phyloP scores from a whole-genome alignment of 2,888 invertebrate species.

The Monoplex corrugatus region DNA sequence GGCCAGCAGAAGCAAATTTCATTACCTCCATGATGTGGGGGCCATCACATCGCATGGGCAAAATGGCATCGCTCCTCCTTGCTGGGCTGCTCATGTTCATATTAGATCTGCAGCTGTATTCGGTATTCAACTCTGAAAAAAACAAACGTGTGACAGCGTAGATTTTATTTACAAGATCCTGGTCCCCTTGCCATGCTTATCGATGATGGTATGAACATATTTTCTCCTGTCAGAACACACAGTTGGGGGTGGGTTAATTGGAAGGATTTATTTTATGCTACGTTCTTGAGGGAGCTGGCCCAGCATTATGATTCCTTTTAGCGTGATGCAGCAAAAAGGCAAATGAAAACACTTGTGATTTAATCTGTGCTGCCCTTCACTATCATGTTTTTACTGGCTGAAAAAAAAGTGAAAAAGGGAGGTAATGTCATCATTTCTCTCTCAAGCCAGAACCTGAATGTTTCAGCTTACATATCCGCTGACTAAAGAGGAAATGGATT shows the following conservation, averaged over 20 bases:
- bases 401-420: no score
- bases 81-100: no score
- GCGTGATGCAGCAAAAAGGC: constrained; percentile 40
- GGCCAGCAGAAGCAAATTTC: constrained; percentile 18
- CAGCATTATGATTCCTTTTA: constrained; percentile 48
- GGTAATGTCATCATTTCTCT: constrained; percentile 47
- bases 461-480: no score
- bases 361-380: no score
- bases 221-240: constrained; percentile 46
- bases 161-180: constrained; percentile 53
- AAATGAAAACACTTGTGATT: constrained; percentile 46
- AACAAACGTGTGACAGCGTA: constrained; percentile 59
- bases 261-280: no score
- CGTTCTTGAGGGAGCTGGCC: no score
- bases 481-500: no score
- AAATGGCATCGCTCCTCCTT: no score
- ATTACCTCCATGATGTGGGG: constrained; percentile 35
- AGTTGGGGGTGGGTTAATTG: no score
- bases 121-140: constrained; percentile 59
- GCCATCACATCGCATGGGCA: constrained; percentile 36
- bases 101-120: constrained; percentile 51
- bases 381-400: no score
- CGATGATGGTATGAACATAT: constrained; percentile 24
- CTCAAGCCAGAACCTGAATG: no score
- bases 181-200: no score